Evolutionary conservation across 2,797 vertebrate genomes (phyloP), one percentile per base, ranked within the genome.

Genomic region (Phalanger gymnotis): DNA sequence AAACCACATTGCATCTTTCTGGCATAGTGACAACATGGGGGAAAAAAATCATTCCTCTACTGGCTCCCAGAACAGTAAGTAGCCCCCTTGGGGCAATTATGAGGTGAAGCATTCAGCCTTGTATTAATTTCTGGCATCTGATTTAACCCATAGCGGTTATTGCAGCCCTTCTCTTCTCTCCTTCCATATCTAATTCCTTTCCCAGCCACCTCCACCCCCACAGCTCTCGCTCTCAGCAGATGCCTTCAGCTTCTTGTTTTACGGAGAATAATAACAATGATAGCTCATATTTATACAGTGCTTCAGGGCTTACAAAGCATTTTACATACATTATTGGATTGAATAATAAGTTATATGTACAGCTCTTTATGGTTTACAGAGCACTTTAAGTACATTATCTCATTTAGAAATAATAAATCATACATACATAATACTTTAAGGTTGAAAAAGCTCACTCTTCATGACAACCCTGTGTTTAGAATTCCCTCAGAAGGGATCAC

Each of bases 81-180:
- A 90, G 53, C 53, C 90, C 51, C 90, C 73, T 87, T 12, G 51
- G 89, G 31, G 90, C 53, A 31, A 90, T 54, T 54, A 53, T n/a
- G 90, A 90, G 90, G 53, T 53, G 90, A 90, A n/a, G 30, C 53
- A 54, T 53, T 54, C 53, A 54, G 52, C 53, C 90, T 31, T 90
- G 90, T 90, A 90, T 90, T 53, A 53, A 90, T 90, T 90, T 90
- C 90, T 90, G 90, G 53, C 51, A 90, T 90, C 90, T 54, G 53
- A 90, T 53, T 87, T 87, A 90, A n/a, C 90, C 90, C 90, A 53
- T 25, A 90, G 53, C 2, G 51, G 90, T 90, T 90, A 53, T 31
- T 90, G 27, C 90, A 90, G 90, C 51, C 90, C 30, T 54, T n/a
- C 90, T 90, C 30, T 53, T 53, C 90, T 90, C 13, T 53, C 27